A percentile compares a stretch with the other conserved stretches of the same genome.
Evolutionary conservation across 2,113 vertebrate genomes (phyloP).

Genomic region (Naja naja): DNA sequence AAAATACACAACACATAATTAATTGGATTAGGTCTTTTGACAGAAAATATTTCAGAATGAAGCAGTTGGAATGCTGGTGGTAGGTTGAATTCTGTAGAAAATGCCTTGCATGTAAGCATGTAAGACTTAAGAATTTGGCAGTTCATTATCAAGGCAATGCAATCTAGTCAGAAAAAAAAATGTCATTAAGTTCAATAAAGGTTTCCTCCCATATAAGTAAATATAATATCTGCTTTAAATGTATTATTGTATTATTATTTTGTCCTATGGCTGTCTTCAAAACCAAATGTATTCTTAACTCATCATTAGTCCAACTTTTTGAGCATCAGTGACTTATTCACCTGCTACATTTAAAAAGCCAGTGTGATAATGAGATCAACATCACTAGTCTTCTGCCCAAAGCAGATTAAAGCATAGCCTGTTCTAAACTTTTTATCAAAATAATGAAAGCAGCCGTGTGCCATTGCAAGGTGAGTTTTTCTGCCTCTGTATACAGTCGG

Average conservation of each 20-base stretch:
- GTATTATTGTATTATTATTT: background rate
- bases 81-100: background rate
- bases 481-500: background rate
- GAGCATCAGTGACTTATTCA: background rate
- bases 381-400: background rate
- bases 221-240: background rate
- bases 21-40: background rate
- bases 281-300: background rate
- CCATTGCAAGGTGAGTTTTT: background rate
- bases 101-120: background rate
- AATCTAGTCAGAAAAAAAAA: background rate
- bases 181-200: background rate
- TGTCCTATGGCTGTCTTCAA: background rate
- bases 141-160: background rate
- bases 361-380: background rate
- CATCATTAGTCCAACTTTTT: background rate
- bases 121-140: background rate
- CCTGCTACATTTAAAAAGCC: background rate
- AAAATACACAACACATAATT: background rate
- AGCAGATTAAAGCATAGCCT: background rate
- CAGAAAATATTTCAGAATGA: background rate
- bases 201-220: background rate
- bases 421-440: background rate
- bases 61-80: background rate
- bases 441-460: background rate